Conservation (phyloP, 2,797 vertebrate genomes). For the Ibycter americanus region DNA sequence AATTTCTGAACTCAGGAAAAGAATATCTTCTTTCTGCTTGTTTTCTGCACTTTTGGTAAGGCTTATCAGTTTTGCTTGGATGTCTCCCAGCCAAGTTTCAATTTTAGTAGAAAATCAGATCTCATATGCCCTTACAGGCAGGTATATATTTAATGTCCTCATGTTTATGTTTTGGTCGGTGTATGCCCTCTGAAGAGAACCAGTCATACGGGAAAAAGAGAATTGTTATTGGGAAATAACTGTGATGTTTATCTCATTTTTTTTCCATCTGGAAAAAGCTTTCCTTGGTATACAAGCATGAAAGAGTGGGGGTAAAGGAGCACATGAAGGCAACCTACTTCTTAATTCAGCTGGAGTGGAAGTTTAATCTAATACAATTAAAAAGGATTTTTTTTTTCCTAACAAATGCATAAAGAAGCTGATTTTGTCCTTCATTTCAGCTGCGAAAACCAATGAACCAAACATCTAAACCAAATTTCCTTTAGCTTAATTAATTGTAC, state of each 20-base stretch:
- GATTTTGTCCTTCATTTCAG: constrained; percentile 2
- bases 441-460: not conserved
- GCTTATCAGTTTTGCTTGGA: not conserved
- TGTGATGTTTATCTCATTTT: not conserved
- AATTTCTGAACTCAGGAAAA: not conserved
- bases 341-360: not conserved
- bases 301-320: not conserved
- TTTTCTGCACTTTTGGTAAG: not conserved
- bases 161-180: not conserved
- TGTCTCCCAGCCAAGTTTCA: not conserved
- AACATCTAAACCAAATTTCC: not conserved
- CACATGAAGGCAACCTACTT: not conserved
- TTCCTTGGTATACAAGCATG: not conserved
- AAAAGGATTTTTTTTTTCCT: not conserved
- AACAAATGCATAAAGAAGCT: not conserved
- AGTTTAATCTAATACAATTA: not conserved
- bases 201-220: not conserved
- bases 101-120: not conserved
- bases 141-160: not conserved
- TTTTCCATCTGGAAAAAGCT: not conserved
- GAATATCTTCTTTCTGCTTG: not conserved
- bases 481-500: constrained; percentile 9
- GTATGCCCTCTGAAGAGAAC: not conserved
- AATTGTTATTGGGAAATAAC: not conserved
- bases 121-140: not conserved